phyloP scores from a whole-genome alignment of 2,113 vertebrate genomes.

The Forbesichthys papilliferus region DNA sequence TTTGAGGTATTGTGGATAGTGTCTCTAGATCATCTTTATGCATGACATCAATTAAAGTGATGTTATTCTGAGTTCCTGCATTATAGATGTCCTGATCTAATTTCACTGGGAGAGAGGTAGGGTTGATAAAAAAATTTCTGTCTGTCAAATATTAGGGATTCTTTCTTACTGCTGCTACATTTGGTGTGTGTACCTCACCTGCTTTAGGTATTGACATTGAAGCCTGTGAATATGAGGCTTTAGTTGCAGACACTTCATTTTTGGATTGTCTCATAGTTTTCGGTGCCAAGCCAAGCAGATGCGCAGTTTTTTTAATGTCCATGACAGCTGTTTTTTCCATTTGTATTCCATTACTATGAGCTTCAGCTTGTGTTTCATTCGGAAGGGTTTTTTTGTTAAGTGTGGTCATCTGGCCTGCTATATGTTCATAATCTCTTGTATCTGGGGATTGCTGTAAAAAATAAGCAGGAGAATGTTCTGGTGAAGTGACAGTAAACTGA shows the following conservation, averaged over 20 bases:
- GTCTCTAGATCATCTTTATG: conserved; percentile 24
- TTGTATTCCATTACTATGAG: conserved; percentile 44
- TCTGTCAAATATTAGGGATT: conserved; percentile 20
- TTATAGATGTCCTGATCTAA: conserved; percentile 35
- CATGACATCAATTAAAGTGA: conserved; percentile 10
- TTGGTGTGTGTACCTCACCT: conserved; percentile 65
- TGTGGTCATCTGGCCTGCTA: conserved; percentile 25
- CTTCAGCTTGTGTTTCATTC: conserved; percentile 40
- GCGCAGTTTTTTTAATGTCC: conserved; percentile 54
- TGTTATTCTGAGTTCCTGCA: conserved; percentile 26
- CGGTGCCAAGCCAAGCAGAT: conserved; percentile 47
- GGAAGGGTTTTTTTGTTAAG: conserved; percentile 29
- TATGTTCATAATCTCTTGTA: conserved; percentile 33
- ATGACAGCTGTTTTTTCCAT: conserved; percentile 37
- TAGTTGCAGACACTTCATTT: conserved; percentile 54
- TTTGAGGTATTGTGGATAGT: conserved; percentile 2
- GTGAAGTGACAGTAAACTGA: conserved; percentile 15
- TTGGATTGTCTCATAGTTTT: conserved; percentile 57
- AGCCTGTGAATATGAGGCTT: conserved; percentile 60
- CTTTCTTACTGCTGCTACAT: conserved; percentile 31
- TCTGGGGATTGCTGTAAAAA: conserved; percentile 15
- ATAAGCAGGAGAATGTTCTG: conserved; percentile 15
- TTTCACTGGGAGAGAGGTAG: conserved; percentile 34
- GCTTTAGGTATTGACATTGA: conserved; percentile 57
- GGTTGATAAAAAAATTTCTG: conserved; percentile 30